Conservation (phyloP, 2,797 vertebrate species). For the Chelmon rostratus region DNA sequence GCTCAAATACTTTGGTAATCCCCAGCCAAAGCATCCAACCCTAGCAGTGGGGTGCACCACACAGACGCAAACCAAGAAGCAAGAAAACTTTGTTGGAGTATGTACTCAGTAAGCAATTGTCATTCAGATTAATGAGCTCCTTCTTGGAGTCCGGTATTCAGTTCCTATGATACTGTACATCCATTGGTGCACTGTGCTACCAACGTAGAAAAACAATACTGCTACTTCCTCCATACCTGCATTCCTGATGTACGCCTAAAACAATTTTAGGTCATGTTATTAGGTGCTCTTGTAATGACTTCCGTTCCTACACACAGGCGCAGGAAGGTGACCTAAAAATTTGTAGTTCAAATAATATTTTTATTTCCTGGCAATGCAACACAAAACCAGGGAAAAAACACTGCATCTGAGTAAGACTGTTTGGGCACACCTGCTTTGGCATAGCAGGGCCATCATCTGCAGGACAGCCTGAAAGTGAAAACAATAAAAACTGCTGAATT, state of each 20-base stretch:
- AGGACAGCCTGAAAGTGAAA: constrained; percentile 36
- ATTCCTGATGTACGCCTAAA: background rate
- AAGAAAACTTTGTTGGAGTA: background rate
- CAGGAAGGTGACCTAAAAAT: background rate
- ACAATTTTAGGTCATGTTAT: background rate
- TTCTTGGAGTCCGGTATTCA: background rate
- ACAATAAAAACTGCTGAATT: constrained; percentile 64
- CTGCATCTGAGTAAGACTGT: constrained; percentile 6
- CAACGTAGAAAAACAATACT: background rate
- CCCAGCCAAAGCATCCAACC: too few species aligned
- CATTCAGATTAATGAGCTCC: background rate
- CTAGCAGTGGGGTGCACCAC: too few species aligned
- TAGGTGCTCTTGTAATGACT: background rate
- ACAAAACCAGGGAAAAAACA: constrained; percentile 12
- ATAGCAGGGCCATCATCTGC: constrained; percentile 28
- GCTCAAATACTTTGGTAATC: too few species aligned
- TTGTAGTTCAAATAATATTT: background rate
- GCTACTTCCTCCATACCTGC: background rate
- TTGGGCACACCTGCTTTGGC: constrained; percentile 32
- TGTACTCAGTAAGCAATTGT: background rate
- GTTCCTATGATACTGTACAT: background rate
- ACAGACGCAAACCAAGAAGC: background rate
- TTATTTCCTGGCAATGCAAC: constrained; percentile 7
- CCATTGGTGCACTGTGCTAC: background rate
- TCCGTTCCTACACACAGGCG: background rate